A percentile compares a stretch with the other conserved stretches of the same genome.
Evolutionary conservation across 2,797 vertebrate genomes (phyloP).

Genomic region (Melanotaenia maccullochi): DNA sequence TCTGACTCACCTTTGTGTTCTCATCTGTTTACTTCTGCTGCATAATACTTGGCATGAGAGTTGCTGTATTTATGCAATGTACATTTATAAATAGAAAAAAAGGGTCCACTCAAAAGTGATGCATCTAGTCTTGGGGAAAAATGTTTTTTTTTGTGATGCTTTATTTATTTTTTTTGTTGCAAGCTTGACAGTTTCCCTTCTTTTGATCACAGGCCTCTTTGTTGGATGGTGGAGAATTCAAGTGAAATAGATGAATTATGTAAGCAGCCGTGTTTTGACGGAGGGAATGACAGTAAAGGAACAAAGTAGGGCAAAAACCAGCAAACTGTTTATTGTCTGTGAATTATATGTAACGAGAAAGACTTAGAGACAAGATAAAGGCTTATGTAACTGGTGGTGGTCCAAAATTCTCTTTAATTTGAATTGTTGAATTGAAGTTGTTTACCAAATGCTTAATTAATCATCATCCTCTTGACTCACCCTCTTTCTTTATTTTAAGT

Average conservation of each 20-base stretch:
- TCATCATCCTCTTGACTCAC: conserved; percentile 41
- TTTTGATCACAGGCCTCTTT: conserved; percentile 51
- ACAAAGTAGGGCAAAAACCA: conserved; percentile 62
- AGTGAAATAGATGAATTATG: conserved; percentile 57
- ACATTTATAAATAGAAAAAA: conserved; percentile 23
- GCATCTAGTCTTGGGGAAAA: conserved; percentile 2
- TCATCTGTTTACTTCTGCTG: conserved; percentile 29
- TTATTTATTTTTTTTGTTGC: conserved; percentile 6
- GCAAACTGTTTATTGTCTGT: conserved; percentile 56
- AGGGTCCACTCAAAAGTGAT: not conserved
- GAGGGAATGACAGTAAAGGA: conserved; percentile 45
- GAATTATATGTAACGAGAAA: conserved; percentile 60
- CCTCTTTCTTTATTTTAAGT: conserved; percentile 33
- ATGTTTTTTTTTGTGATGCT: not conserved
- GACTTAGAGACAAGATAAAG: conserved; percentile 17
- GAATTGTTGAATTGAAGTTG: conserved; percentile 50
- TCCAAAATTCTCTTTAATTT: conserved; percentile 57
- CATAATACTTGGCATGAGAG: not conserved
- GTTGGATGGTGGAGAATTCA: conserved; percentile 39
- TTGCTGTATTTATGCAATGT: not conserved
- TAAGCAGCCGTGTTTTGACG: conserved; percentile 60
- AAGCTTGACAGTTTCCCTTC: conserved; percentile 37
- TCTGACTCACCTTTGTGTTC: conserved; percentile 29
- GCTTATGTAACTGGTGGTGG: conserved; percentile 62
- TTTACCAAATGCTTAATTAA: conserved; percentile 63